Evolutionary conservation across 2,113 vertebrate species (phyloP).

Genomic region (Xiphophorus maculatus): DNA sequence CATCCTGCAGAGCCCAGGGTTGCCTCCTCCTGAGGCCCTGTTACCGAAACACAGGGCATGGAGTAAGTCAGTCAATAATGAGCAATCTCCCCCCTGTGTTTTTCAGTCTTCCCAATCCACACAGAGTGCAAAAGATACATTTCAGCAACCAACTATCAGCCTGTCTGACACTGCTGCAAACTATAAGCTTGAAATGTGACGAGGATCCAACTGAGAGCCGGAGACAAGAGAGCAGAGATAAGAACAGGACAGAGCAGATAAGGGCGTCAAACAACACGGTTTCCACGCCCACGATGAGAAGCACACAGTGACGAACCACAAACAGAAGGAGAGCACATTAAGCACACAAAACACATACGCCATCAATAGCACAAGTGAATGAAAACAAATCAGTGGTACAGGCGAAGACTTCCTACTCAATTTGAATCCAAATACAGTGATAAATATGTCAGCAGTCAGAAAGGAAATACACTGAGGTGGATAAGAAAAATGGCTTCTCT

Average conservation of each 20-base stretch:
- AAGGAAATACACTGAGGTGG: not conserved
- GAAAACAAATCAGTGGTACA: constrained; percentile 19
- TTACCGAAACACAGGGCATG: constrained; percentile 80
- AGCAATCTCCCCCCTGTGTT: not conserved
- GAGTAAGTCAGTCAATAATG: constrained; percentile 72
- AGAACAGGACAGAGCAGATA: constrained; percentile 61
- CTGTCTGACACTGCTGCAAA: constrained; percentile 49
- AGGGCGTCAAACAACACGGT: constrained; percentile 64
- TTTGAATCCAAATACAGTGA: constrained; percentile 20
- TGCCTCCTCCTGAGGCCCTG: constrained; percentile 84
- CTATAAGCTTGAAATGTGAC: constrained; percentile 45
- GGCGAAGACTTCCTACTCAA: constrained; percentile 8
- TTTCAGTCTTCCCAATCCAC: constrained; percentile 2
- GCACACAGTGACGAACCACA: constrained; percentile 42
- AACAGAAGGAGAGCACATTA: constrained; percentile 19
- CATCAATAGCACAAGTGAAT: not conserved
- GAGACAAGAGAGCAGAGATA: constrained; percentile 65
- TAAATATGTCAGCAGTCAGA: constrained; percentile 12
- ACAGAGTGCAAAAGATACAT: constrained; percentile 71
- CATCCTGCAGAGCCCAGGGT: constrained; percentile 76
- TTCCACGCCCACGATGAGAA: constrained; percentile 64
- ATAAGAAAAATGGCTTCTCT: constrained; percentile 31
- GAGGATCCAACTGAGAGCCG: constrained; percentile 56
- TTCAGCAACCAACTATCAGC: constrained; percentile 63
- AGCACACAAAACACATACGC: not conserved